These are phyloP conservation scores for Timandra comae DNA, from an alignment of 2,888 invertebrate genomes.

Conservation along the genomic window DNA sequence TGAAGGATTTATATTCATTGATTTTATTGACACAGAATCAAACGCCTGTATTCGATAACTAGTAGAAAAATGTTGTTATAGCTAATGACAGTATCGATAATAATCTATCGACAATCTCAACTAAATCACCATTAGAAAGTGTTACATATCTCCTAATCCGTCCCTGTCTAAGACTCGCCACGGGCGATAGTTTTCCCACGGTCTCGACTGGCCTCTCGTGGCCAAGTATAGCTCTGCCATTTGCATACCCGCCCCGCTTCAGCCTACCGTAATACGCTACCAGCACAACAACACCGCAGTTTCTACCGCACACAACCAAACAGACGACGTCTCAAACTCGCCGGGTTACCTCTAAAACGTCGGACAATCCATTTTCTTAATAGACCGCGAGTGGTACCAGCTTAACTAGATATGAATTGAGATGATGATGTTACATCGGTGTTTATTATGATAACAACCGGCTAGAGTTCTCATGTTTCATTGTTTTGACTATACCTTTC, in stretches of 20 bases:
- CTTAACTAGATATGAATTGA: slow-evolving; percentile 40
- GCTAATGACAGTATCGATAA: too few relatives aligned
- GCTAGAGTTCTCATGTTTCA: slow-evolving; percentile 13
- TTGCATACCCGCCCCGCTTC: slow-evolving; percentile 68
- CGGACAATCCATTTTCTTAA: slow-evolving; percentile 47
- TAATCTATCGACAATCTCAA: too few relatives aligned
- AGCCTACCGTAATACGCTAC: slow-evolving; percentile 64
- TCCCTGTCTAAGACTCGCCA: slow-evolving; percentile 58
- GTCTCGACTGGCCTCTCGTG: slow-evolving; percentile 62
- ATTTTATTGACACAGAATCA: too few relatives aligned
- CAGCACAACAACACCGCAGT: slow-evolving; percentile 28
- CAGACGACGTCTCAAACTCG: slow-evolving; percentile 28
- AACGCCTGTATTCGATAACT: too few relatives aligned
- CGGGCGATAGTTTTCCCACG: slow-evolving; percentile 77
- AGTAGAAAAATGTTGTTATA: too few relatives aligned
- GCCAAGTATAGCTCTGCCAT: slow-evolving; percentile 71
- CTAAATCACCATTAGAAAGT: slow-evolving; percentile 21
- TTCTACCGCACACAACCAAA: slow-evolving; percentile 9
- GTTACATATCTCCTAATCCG: slow-evolving; percentile 34
- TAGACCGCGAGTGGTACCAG: slow-evolving; percentile 37
- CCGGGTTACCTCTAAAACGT: slow-evolving; percentile 31
- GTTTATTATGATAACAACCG: slow-evolving; percentile 36
- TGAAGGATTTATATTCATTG: too few relatives aligned
- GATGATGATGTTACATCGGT: slow-evolving; percentile 28
- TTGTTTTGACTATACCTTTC: slow-evolving; percentile 13